Evolutionary conservation across 2,797 vertebrate genomes (phyloP).

Genomic region (Acanthiza pusilla): DNA sequence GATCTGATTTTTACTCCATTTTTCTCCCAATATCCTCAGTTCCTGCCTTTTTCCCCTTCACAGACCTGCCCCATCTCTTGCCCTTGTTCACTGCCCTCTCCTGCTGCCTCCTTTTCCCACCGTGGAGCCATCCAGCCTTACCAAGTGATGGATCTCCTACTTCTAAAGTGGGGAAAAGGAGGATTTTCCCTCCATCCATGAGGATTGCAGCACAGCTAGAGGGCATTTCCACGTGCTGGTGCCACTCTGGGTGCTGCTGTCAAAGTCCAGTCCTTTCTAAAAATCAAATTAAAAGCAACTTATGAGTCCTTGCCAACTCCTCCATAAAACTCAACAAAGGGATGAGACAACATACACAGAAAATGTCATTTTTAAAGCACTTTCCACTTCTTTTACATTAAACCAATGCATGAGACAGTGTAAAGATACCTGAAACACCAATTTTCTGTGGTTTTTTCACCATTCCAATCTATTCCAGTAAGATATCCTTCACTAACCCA

Average conservation of each 20-base stretch:
- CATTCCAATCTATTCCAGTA: neutral
- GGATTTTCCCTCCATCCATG: neutral
- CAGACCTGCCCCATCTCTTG: neutral
- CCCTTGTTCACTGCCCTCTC: neutral
- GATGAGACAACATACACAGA: neutral
- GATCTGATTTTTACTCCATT: neutral
- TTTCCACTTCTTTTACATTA: neutral
- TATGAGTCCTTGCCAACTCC: neutral
- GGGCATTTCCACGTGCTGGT: neutral
- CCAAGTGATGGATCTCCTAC: neutral
- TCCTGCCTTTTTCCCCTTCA: neutral
- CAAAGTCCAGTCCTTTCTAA: neutral
- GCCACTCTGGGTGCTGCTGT: neutral
- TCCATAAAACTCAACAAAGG: neutral
- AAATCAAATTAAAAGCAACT: neutral
- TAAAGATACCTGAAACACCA: neutral
- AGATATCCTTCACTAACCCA: neutral
- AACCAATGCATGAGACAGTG: neutral
- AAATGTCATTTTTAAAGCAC: neutral
- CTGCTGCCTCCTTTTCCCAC: neutral
- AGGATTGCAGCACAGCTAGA: neutral
- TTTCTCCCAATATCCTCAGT: neutral
- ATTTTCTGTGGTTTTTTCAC: neutral
- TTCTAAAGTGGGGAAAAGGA: neutral
- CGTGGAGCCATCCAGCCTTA: neutral